Percentiles rank a stretch among this genome's conserved stretches.
Evolutionary conservation across 2,888 invertebrate genomes (phyloP).

Genomic region (Heliconius sara): DNA sequence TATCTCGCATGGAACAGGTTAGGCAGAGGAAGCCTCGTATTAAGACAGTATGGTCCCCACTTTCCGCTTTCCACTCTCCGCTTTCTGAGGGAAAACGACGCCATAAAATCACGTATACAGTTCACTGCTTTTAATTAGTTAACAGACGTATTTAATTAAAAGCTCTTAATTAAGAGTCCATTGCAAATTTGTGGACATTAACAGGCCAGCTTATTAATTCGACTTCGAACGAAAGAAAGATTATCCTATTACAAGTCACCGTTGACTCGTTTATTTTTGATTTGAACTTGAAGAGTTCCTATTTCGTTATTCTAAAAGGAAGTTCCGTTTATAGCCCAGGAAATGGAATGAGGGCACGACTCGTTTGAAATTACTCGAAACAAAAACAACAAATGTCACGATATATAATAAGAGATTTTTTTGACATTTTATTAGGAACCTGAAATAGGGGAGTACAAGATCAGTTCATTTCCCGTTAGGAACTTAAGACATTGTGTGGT

Average conservation of each 20-base stretch:
- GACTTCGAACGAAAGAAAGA: slow-evolving; percentile 30
- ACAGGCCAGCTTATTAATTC: slow-evolving; percentile 28
- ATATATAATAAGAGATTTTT: neutral
- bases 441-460: neutral
- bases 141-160: neutral
- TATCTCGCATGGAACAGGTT: too few relatives aligned
- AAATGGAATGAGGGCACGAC: slow-evolving; percentile 7
- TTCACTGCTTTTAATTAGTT: neutral
- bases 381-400: slow-evolving; percentile 2
- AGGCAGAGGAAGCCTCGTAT: too few relatives aligned
- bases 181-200: slow-evolving; percentile 30
- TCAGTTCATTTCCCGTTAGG: neutral
- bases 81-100: neutral
- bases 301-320: slow-evolving; percentile 14
- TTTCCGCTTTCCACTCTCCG: too few relatives aligned
- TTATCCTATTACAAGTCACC: slow-evolving; percentile 33
- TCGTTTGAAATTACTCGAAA: neutral
- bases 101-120: neutral
- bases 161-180: neutral
- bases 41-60: too few relatives aligned
- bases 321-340: neutral
- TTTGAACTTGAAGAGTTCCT: slow-evolving; percentile 11
- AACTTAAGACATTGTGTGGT: neutral
- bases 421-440: neutral
- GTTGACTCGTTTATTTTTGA: slow-evolving; percentile 35